Conservation (phyloP, 2,797 vertebrate species). For the Paramormyrops hopkinsi region DNA sequence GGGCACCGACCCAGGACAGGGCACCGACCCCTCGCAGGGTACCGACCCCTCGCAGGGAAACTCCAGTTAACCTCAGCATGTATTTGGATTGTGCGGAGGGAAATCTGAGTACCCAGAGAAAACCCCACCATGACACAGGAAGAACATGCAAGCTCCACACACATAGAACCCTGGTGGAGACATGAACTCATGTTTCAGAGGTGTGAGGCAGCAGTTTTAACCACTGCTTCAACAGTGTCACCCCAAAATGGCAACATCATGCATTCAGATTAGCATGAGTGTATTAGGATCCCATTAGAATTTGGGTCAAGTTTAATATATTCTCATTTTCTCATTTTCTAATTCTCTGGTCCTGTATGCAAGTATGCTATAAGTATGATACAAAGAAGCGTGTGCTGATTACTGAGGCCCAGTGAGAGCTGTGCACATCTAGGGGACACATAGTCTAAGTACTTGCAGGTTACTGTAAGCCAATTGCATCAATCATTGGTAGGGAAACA, state of each 20-base stretch:
- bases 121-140: background rate
- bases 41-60: too few species aligned
- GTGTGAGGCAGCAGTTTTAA: background rate
- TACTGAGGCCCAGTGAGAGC: background rate
- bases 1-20: background rate
- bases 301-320: background rate
- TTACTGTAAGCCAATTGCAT: background rate
- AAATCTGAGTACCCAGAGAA: background rate
- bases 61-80: background rate
- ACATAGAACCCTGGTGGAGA: background rate
- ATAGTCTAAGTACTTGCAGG: background rate
- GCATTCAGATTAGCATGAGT: background rate
- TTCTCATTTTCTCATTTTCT: background rate
- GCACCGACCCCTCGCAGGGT: too few species aligned
- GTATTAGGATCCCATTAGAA: background rate
- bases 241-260: background rate
- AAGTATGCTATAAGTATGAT: background rate
- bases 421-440: background rate
- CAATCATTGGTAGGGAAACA: background rate
- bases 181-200: background rate
- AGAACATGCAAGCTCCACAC: background rate
- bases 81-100: background rate
- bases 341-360: background rate
- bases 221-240: background rate
- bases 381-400: background rate